Evolutionary conservation across 2,888 invertebrate genomes (phyloP).

Genomic region (Synergus japonicus): DNA sequence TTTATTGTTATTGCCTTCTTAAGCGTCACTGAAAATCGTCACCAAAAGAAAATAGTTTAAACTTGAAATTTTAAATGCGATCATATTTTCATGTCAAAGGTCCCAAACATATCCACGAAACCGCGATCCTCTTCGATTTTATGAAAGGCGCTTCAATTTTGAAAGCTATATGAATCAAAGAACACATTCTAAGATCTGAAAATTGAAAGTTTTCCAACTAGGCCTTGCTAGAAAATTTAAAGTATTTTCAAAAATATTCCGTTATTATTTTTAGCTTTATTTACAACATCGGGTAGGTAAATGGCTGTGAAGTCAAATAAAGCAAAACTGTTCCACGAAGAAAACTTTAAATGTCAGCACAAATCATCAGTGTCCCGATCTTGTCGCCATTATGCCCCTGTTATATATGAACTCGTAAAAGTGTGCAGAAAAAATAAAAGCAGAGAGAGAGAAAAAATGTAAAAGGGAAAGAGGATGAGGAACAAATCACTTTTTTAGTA

Average conservation of each 20-base stretch:
- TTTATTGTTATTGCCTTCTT: constrained; percentile 28
- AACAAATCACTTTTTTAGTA: constrained; percentile 38
- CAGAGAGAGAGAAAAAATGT: constrained; percentile 45
- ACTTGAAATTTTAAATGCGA: background rate
- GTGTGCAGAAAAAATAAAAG: constrained; percentile 41
- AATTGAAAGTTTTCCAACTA: too few relatives aligned
- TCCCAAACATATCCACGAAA: background rate
- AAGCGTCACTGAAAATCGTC: constrained; percentile 19
- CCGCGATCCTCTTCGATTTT: too few relatives aligned
- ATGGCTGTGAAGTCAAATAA: background rate
- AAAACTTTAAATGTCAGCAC: constrained; percentile 22
- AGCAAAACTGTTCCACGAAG: constrained; percentile 26
- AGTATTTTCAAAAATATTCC: too few relatives aligned
- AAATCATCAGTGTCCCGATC: constrained; percentile 20
- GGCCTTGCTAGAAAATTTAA: too few relatives aligned
- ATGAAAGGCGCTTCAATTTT: too few relatives aligned
- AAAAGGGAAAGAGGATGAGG: constrained; percentile 30
- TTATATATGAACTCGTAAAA: constrained; percentile 34
- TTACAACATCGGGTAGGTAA: background rate
- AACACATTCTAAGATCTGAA: too few relatives aligned
- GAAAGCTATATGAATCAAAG: too few relatives aligned
- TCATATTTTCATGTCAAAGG: background rate
- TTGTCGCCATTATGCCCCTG: constrained; percentile 32
- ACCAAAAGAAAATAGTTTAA: constrained; percentile 8
- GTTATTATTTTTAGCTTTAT: too few relatives aligned